Conservation (phyloP, 92 coral and sea anemone species). For the Diadumene lineata region DNA sequence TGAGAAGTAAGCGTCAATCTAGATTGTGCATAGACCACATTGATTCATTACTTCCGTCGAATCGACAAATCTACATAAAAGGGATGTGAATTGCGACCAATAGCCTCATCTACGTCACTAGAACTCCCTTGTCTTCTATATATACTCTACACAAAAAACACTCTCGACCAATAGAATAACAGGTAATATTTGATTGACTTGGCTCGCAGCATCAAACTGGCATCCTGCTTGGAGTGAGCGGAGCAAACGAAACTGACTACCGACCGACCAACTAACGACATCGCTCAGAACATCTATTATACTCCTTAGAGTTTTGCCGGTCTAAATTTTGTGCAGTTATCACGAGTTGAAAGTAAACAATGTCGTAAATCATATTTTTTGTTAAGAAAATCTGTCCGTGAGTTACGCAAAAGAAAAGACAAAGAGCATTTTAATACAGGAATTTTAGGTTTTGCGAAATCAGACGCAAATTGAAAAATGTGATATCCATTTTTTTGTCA, state of each 20-base stretch:
- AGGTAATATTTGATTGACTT: slow-evolving; percentile 26
- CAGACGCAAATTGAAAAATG: not conserved
- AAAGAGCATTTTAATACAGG: too few species aligned
- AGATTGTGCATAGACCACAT: not conserved
- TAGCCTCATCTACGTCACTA: not conserved
- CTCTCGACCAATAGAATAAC: slow-evolving; percentile 21
- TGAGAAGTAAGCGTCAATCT: not conserved
- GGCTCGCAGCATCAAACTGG: slow-evolving; percentile 16
- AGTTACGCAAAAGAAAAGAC: too few species aligned
- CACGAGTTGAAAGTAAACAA: too few species aligned
- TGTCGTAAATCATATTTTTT: too few species aligned
- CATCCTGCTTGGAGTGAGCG: slow-evolving; percentile 21
- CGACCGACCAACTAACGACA: slow-evolving; percentile 9
- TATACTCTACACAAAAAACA: not conserved
- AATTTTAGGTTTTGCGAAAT: not conserved
- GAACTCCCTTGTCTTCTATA: not conserved
- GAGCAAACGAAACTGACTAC: slow-evolving; percentile 4
- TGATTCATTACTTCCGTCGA: too few species aligned
- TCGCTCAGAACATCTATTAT: too few species aligned
- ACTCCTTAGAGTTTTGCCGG: too few species aligned
- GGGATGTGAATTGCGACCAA: not conserved
- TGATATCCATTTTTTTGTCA: not conserved
- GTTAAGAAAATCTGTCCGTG: too few species aligned
- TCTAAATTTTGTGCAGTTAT: too few species aligned
- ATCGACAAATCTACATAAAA: slow-evolving; percentile 1